Percentiles rank a stretch among this genome's conserved stretches.
Conservation (phyloP, 2,113 vertebrate genomes). For the Bubo scandiacus region DNA sequence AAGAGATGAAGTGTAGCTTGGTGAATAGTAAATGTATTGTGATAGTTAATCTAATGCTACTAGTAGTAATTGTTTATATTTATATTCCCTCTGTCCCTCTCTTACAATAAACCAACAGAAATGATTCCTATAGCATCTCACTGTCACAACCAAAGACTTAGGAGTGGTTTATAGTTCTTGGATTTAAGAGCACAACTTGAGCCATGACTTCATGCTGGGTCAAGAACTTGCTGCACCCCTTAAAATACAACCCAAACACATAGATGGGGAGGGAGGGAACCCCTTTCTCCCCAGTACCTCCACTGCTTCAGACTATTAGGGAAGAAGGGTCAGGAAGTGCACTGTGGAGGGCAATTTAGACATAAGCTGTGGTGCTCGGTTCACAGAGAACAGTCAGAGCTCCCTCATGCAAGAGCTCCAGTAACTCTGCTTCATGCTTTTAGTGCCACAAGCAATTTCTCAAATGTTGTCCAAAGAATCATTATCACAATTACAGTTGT, state of each 20-base stretch:
- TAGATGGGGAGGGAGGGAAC: not conserved
- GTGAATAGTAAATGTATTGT: not conserved
- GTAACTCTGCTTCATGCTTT: not conserved
- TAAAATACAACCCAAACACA: not conserved
- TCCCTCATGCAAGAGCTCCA: not conserved
- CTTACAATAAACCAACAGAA: not conserved
- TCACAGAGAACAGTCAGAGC: not conserved
- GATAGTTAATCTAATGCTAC: not conserved
- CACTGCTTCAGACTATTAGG: not conserved
- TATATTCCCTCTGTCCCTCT: not conserved
- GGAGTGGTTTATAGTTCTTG: not conserved
- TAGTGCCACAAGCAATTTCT: not conserved
- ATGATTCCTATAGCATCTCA: not conserved
- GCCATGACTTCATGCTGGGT: not conserved
- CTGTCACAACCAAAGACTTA: not conserved
- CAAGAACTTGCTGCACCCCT: not conserved
- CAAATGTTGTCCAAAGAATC: not conserved
- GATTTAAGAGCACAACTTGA: not conserved
- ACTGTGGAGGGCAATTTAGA: not conserved
- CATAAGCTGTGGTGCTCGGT: not conserved
- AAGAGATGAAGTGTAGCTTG: not conserved
- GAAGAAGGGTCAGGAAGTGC: not conserved
- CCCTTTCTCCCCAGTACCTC: not conserved
- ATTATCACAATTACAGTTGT: slow-evolving; percentile 14
- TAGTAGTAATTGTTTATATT: not conserved